These are phyloP conservation scores for Centrocercus urophasianus DNA, from an alignment of 2,113 vertebrate genomes.

Conservation along the genomic window DNA sequence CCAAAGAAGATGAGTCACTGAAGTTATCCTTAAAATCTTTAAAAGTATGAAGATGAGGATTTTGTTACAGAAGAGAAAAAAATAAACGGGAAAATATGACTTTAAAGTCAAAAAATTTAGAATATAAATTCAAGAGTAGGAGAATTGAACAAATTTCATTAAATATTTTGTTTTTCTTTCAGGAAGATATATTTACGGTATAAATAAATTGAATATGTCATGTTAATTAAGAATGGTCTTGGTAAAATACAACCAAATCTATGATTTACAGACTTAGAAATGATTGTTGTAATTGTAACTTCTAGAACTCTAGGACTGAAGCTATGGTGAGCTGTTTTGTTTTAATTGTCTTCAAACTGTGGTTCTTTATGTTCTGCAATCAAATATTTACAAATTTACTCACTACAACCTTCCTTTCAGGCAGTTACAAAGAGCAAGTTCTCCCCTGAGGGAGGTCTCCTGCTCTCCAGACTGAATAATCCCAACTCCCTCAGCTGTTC, in stretches of 20 bases:
- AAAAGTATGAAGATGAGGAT: fast-evolving
- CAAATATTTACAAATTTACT: background rate
- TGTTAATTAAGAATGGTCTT: background rate
- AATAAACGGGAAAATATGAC: background rate
- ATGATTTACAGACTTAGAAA: background rate
- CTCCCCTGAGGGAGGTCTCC: too few relatives aligned
- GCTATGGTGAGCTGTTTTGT: background rate
- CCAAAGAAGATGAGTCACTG: background rate
- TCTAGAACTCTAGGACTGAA: background rate
- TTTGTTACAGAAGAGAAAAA: background rate
- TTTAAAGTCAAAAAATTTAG: background rate
- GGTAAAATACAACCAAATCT: background rate
- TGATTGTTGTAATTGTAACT: background rate
- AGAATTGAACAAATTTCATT: background rate
- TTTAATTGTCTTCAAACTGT: background rate
- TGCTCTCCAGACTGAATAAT: too few relatives aligned
- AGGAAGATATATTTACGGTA: background rate
- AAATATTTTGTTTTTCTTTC: background rate
- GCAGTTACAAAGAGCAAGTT: too few relatives aligned
- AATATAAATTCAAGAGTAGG: background rate
- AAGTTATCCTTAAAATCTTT: background rate
- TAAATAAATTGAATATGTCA: background rate
- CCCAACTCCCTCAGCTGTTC: too few relatives aligned
- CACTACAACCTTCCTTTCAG: too few relatives aligned
- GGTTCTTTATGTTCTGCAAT: background rate